Conservation (phyloP, 2,888 invertebrate genomes). For the Artemia sinica region DNA sequence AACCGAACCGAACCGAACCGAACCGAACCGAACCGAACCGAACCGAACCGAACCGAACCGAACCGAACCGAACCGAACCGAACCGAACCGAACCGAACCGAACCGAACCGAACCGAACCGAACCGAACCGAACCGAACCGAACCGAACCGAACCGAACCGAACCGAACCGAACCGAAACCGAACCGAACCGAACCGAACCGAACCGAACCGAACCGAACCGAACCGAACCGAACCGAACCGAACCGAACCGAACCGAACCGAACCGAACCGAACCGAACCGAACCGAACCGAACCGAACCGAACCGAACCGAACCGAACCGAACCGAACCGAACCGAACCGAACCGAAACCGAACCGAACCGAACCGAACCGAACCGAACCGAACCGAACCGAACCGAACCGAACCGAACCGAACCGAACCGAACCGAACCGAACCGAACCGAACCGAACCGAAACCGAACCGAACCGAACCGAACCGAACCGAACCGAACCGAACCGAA, state of each 20-base stretch:
- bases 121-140: constrained; percentile 22
- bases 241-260: constrained; percentile 22
- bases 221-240: constrained; percentile 23
- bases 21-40: constrained; percentile 22
- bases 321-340: constrained; percentile 21
- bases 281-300: constrained; percentile 21
- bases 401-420: constrained; percentile 21
- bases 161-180: too few relatives aligned
- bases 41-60: constrained; percentile 21
- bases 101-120: constrained; percentile 22
- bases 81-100: constrained; percentile 23
- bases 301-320: constrained; percentile 21
- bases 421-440: constrained; percentile 20
- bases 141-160: constrained; percentile 22
- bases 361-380: constrained; percentile 10
- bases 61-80: constrained; percentile 23
- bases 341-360: too few relatives aligned
- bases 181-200: constrained; percentile 17
- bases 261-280: constrained; percentile 22
- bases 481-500: constrained; percentile 23
- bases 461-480: constrained; percentile 23
- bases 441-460: too few relatives aligned
- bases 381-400: constrained; percentile 21
- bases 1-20: constrained; percentile 23
- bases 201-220: constrained; percentile 22